These are phyloP conservation scores for Agapostemon virescens DNA, from an alignment of 2,888 invertebrate species.

Conservation along the genomic window DNA sequence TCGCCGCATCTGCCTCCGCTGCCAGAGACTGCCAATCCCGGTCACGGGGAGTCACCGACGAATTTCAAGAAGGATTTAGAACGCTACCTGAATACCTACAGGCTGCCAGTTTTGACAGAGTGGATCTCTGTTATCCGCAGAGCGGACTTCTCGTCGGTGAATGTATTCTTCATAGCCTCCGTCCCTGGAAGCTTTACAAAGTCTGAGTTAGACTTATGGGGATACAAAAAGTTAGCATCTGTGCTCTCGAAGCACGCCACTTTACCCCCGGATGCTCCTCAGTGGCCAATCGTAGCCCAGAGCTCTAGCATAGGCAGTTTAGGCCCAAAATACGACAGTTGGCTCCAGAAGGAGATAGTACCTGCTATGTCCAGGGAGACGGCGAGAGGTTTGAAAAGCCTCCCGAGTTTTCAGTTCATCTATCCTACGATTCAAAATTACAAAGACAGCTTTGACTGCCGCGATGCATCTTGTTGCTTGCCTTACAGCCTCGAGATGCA, in stretches of 20 bases:
- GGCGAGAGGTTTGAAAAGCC: constrained; percentile 81
- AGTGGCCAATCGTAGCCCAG: constrained; percentile 90
- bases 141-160: constrained; percentile 91
- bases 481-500: constrained; percentile 91
- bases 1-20: constrained; percentile 89
- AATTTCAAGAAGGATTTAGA: constrained; percentile 90
- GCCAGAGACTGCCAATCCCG: constrained; percentile 81
- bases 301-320: constrained; percentile 95
- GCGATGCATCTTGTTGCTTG: constrained; percentile 92
- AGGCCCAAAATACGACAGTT: constrained; percentile 85
- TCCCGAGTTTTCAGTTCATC: constrained; percentile 84
- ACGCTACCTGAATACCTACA: constrained; percentile 89
- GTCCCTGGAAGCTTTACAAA: constrained; percentile 89
- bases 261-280: constrained; percentile 80
- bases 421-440: constrained; percentile 94
- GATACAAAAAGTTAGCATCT: constrained; percentile 80
- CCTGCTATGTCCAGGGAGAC: constrained; percentile 83
- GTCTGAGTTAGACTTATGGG: constrained; percentile 83
- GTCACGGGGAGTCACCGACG: constrained; percentile 90
- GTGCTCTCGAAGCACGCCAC: constrained; percentile 85
- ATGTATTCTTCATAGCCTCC: constrained; percentile 92
- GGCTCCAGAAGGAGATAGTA: constrained; percentile 90
- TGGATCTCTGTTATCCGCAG: constrained; percentile 89
- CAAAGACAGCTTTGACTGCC: constrained; percentile 90
- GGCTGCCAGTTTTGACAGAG: constrained; percentile 84